These are phyloP conservation scores for Molorchus minor DNA, from an alignment of 2,888 invertebrate genomes.

Conservation along the genomic window DNA sequence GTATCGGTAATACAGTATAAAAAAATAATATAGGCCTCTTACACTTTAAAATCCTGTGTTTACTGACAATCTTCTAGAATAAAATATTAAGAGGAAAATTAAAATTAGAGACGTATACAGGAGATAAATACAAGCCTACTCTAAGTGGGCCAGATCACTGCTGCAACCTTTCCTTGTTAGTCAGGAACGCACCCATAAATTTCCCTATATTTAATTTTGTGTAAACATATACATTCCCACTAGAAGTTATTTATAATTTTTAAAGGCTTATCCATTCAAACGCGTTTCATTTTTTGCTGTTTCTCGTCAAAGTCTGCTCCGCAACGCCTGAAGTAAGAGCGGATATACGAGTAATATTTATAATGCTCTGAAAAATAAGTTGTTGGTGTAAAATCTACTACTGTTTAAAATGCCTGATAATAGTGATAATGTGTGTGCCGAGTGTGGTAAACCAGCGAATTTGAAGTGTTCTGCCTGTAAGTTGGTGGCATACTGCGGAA, in stretches of 20 bases:
- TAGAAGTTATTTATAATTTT: slow-evolving; percentile 23
- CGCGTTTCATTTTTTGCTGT: slow-evolving; percentile 9
- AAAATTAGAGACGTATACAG: no score
- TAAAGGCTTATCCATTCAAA: slow-evolving; percentile 1
- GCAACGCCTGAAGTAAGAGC: no score
- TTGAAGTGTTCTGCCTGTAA: slow-evolving; percentile 72
- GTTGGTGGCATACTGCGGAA: slow-evolving; percentile 70
- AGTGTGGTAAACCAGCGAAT: slow-evolving; percentile 66
- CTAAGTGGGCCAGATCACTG: no score
- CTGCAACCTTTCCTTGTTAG: slow-evolving; percentile 22
- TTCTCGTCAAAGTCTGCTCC: neutral
- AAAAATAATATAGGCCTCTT: no score
- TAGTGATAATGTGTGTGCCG: slow-evolving; percentile 61
- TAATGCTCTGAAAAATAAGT: no score
- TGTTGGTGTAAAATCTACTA: no score
- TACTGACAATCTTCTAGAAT: no score
- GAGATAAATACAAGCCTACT: no score
- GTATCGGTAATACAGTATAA: no score
- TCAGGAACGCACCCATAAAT: slow-evolving; percentile 10
- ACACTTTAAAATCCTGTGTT: no score
- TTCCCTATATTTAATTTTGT: slow-evolving; percentile 23
- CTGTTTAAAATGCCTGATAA: slow-evolving; percentile 33
- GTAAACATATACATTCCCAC: slow-evolving; percentile 19
- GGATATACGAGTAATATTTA: no score
- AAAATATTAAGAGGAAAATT: no score